Evolutionary conservation across 2,113 vertebrate species (phyloP).

Genomic region (Syngnathus typhle): DNA sequence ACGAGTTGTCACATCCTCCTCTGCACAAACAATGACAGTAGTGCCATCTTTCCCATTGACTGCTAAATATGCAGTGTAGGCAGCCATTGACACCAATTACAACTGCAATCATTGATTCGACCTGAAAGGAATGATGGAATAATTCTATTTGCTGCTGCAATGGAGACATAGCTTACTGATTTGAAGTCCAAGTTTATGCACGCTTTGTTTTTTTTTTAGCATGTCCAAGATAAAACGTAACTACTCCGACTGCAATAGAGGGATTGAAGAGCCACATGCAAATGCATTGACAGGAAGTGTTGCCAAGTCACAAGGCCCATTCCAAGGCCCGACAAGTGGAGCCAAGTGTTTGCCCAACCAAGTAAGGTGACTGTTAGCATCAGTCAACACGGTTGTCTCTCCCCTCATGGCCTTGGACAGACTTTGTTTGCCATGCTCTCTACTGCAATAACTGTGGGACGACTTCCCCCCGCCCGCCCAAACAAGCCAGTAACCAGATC

Average conservation of each 20-base stretch:
- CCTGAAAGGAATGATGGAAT: neutral
- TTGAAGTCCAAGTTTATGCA: neutral
- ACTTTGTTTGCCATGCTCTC: conserved; percentile 48
- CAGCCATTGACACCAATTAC: neutral
- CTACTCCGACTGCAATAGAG: too few species aligned
- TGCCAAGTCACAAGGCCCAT: neutral
- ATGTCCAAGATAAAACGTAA: neutral
- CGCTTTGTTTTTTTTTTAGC: neutral
- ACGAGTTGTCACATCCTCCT: conserved; percentile 8
- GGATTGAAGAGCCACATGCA: too few species aligned
- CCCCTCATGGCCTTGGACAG: conserved; percentile 11
- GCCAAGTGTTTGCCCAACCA: conserved; percentile 42
- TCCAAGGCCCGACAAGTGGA: conserved; percentile 5
- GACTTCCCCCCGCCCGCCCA: conserved; percentile 43
- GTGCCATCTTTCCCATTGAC: neutral
- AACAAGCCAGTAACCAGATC: conserved; percentile 45
- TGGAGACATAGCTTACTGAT: neutral
- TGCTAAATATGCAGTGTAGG: neutral
- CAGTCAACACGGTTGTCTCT: conserved; percentile 33
- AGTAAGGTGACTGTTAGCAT: conserved; percentile 50
- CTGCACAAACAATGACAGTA: neutral
- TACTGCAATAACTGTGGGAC: conserved; percentile 45
- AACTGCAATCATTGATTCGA: neutral
- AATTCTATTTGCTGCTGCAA: neutral
- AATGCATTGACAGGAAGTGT: neutral